Evolutionary conservation across 1,140 invertebrate genomes (phyloP).

Genomic region (Sitophilus oryzae): DNA sequence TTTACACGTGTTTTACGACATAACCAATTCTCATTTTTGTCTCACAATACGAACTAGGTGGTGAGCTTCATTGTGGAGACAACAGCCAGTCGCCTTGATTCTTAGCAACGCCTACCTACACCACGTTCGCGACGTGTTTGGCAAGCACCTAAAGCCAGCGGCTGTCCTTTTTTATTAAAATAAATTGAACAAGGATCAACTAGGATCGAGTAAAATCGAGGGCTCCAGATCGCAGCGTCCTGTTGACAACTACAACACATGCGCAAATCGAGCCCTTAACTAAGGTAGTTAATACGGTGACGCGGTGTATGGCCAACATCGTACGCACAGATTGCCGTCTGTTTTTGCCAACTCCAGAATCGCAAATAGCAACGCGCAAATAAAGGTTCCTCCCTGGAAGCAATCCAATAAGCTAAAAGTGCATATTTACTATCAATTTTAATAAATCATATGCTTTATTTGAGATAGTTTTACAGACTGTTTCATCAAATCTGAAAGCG

Average conservation of each 20-base stretch:
- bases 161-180: background rate
- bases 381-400: background rate
- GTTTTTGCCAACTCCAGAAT: slow-evolving; percentile 19
- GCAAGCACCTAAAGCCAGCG: background rate
- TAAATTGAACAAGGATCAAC: background rate
- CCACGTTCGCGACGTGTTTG: slow-evolving; percentile 3
- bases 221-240: background rate
- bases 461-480: no score
- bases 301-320: background rate
- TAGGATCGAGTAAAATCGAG: background rate
- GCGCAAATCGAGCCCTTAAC: slow-evolving; percentile 12
- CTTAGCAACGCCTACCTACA: slow-evolving; percentile 25
- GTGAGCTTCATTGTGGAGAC: slow-evolving; percentile 18
- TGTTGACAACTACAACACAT: background rate
- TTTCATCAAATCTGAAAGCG: no score
- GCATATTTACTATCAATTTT: no score
- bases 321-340: slow-evolving; percentile 1
- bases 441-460: no score
- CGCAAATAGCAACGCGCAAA: background rate
- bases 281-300: no score
- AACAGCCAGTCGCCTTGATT: slow-evolving; percentile 24
- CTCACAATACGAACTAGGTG: slow-evolving; percentile 15
- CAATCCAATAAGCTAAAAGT: no score
- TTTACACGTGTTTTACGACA: slow-evolving; percentile 36
- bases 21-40: slow-evolving; percentile 33